A percentile compares a stretch with the other conserved stretches of the same genome.
Conservation (phyloP, 1,140 invertebrate species). For the Liolophura sinensis region DNA sequence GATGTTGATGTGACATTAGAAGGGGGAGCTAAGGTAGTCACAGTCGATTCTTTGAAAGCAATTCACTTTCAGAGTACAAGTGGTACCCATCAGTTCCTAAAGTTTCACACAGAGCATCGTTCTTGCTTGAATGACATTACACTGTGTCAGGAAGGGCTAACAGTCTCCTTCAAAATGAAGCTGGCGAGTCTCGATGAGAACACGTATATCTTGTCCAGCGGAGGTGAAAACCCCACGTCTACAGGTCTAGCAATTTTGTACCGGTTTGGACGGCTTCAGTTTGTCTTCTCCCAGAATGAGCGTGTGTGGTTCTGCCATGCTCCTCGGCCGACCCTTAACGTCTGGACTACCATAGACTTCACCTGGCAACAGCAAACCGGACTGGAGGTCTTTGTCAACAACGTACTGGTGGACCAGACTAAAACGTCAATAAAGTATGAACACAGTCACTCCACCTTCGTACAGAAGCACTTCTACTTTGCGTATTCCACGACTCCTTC, state of each 20-base stretch:
- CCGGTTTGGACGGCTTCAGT: conserved; percentile 29
- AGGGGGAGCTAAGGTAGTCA: no score
- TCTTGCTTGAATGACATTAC: conserved; percentile 23
- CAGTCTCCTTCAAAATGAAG: conserved; percentile 33
- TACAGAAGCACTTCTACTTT: no score
- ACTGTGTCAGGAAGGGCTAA: conserved; percentile 27
- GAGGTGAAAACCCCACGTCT: conserved; percentile 21
- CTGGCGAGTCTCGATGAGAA: conserved; percentile 26
- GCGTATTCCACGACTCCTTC: no score
- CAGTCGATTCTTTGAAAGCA: no score
- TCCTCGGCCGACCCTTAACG: conserved; percentile 10
- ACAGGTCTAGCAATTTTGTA: conserved; percentile 36
- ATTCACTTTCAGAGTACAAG: no score
- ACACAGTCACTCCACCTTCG: no score
- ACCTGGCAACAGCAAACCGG: conserved; percentile 21
- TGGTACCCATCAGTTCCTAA: no score
- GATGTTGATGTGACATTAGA: no score
- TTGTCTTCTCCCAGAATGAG: conserved; percentile 15
- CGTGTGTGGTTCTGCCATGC: conserved; percentile 27
- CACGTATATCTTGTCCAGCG: conserved; percentile 37
- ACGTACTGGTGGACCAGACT: not conserved
- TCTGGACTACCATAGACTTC: conserved; percentile 17
- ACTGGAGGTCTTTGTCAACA: conserved; percentile 21
- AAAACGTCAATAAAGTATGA: no score
- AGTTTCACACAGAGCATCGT: no score